A percentile compares a stretch with the other conserved stretches of the same genome.
Conservation (phyloP, 2,797 vertebrate genomes). For the Silurus aristotelis region DNA sequence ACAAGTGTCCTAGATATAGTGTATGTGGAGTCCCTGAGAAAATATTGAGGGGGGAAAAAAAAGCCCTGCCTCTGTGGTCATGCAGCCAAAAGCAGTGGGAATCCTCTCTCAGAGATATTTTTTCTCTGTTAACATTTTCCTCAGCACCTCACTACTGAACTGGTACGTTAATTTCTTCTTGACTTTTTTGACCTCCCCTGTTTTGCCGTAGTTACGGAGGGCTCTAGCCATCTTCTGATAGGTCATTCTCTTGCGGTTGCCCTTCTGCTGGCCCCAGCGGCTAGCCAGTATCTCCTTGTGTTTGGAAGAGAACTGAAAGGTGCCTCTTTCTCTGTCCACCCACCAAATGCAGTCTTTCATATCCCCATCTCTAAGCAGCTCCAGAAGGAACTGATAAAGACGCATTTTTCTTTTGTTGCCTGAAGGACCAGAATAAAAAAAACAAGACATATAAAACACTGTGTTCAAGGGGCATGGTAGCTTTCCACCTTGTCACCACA, state of each 20-base stretch:
- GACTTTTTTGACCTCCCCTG: conserved; percentile 94
- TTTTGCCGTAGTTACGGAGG: conserved; percentile 96
- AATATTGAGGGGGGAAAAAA: conserved; percentile 16
- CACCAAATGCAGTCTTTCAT: conserved; percentile 99
- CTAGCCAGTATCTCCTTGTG: conserved; percentile 92
- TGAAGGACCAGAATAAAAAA: conserved; percentile 56
- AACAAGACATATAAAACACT: conserved; percentile 1
- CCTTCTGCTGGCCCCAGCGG: conserved; percentile 94
- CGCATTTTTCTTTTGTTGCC: conserved; percentile 95
- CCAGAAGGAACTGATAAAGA: conserved; percentile 95
- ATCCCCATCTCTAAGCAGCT: conserved; percentile 88
- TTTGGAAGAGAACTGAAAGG: conserved; percentile 99
- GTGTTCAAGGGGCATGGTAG: neutral
- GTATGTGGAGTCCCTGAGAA: conserved; percentile 26
- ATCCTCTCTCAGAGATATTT: conserved; percentile 68
- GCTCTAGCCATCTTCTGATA: conserved; percentile 99
- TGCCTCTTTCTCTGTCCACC: conserved; percentile 95
- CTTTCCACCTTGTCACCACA: neutral
- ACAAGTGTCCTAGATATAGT: conserved; percentile 14
- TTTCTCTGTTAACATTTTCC: conserved; percentile 73
- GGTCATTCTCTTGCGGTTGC: conserved; percentile 98
- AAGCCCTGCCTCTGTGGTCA: conserved; percentile 4
- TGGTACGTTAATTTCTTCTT: conserved; percentile 99
- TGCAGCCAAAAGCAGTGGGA: conserved; percentile 8
- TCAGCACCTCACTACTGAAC: conserved; percentile 93